phyloP scores from a whole-genome alignment of 2,797 vertebrate species.

The Rhynchotus rufescens region DNA sequence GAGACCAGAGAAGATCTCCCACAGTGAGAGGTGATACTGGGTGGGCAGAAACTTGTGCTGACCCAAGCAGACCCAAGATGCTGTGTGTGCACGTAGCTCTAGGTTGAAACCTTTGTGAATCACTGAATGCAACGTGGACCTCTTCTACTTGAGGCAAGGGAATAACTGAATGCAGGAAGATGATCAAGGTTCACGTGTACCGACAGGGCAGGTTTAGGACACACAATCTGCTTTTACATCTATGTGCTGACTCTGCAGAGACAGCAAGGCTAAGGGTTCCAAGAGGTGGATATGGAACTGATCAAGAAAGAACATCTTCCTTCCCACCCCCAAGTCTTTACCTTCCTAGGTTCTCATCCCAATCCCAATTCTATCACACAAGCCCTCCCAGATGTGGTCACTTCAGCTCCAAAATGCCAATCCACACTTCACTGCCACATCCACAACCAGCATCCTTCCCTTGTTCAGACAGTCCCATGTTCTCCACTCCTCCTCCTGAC shows the following conservation, averaged over 20 bases:
- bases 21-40: background rate
- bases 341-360: background rate
- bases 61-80: background rate
- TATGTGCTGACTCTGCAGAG: background rate
- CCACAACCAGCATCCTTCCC: background rate
- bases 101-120: background rate
- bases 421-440: background rate
- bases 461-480: background rate
- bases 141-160: background rate
- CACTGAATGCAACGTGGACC: background rate
- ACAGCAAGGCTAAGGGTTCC: background rate
- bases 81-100: background rate
- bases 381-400: background rate
- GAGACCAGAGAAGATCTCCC: background rate
- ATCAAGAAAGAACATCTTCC: accelerated
- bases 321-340: background rate
- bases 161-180: background rate
- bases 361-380: background rate
- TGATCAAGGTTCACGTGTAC: background rate
- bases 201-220: background rate
- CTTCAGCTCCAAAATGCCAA: background rate
- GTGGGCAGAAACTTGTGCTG: accelerated
- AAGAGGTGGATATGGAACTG: background rate
- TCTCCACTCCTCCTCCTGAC: background rate
- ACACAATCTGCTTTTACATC: background rate